phyloP scores from a whole-genome alignment of 2,888 invertebrate species.

The Trissolcus japonicus region DNA sequence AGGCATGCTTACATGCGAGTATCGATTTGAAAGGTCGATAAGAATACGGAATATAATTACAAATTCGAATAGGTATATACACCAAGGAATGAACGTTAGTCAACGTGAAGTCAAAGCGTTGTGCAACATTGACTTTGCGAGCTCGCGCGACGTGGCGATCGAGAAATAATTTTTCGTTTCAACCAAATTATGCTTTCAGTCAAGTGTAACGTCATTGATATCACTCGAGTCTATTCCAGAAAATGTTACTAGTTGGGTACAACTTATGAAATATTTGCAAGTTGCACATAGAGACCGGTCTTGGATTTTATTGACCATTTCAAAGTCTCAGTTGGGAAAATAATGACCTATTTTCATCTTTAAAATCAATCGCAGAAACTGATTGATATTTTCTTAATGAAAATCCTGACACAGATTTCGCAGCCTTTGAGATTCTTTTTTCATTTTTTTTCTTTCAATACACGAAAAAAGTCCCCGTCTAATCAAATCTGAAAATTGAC shows the following conservation, averaged over 20 bases:
- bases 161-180: slow-evolving; percentile 58
- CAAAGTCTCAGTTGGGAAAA: too few species aligned
- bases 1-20: slow-evolving; percentile 57
- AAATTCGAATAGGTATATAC: slow-evolving; percentile 65
- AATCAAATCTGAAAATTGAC: too few species aligned
- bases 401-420: too few species aligned
- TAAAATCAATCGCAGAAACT: too few species aligned
- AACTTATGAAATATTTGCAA: slow-evolving; percentile 50
- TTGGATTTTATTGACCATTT: slow-evolving; percentile 29
- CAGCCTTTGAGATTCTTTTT: too few species aligned
- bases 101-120: slow-evolving; percentile 54
- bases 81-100: slow-evolving; percentile 54
- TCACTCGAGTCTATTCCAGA: slow-evolving; percentile 54
- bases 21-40: slow-evolving; percentile 72
- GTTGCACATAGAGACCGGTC: slow-evolving; percentile 19
- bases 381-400: too few species aligned
- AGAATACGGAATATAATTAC: slow-evolving; percentile 69
- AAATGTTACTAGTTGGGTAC: slow-evolving; percentile 40
- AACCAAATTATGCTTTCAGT: slow-evolving; percentile 57
- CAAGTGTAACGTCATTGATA: slow-evolving; percentile 58
- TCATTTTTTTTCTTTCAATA: too few species aligned
- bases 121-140: slow-evolving; percentile 57
- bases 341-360: too few species aligned
- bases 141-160: slow-evolving; percentile 51
- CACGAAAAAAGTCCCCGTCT: too few species aligned